Base-by-base conservation (phyloP, 1,140 invertebrate species). In the Gonatopus flavifemur region DNA sequence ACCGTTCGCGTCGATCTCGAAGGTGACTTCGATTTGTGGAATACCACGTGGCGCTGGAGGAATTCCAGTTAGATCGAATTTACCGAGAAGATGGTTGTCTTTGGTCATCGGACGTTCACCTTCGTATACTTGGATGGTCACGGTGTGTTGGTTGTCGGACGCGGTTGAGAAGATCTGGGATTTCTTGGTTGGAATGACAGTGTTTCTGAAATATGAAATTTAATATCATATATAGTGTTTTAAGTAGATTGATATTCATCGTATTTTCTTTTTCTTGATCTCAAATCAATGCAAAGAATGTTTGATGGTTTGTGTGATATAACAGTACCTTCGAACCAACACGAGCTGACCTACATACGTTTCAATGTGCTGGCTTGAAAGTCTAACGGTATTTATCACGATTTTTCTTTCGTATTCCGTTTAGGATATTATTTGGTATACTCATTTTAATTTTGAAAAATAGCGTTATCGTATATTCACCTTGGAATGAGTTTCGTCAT, bases 21-120 rank as follows among this genome's bases (percentile, higher is more conserved):
- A 99, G 0, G 95, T 98, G 2, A 99, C 96, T 79, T 98, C 94
- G 70, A 98, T 98, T 79, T 98, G 95, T n/a, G 96, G 96, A 32
- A 99, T 94, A 50, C 97, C 96, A 70, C 96, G 83, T 3, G 96
- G 96, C 36, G 96, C 96, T 30, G 96, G 96, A 55, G 97, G 96
- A 57, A 99, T 97, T 39, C 96, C 97, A 52, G 95, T 98, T 20
- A 99, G 78, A 76, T 99, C 97, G 76, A 99, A 99, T 78, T 98
- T 98, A 50, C 96, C 96, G 22, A 98, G 82, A 41, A 95, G 80
- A 80, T 99, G 96, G 77, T 99, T 99, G 73, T 99, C 97, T 79
- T 98, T 99, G 51, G 96, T 98, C 96, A 99, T 98, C 21, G 96
- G 93, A 70, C 97, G 88, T 81, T 99, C 97, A 67, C 97, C 95